A percentile compares a stretch with the other conserved stretches of the same genome.
Evolutionary conservation across 2,113 vertebrate genomes (phyloP).

Genomic region (Ameiurus melas): DNA sequence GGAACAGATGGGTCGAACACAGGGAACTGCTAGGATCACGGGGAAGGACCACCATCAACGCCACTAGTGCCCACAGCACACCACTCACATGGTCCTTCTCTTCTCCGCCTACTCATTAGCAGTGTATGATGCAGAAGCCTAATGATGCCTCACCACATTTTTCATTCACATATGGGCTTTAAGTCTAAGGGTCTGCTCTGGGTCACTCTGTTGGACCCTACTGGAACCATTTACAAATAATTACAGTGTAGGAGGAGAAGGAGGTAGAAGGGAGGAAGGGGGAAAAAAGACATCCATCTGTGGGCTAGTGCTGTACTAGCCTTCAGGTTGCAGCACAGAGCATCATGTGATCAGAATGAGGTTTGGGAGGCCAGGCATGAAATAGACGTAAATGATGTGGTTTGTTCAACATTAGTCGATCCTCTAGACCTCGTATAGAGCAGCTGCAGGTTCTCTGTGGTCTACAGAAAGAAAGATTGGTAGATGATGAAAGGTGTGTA

Average conservation of each 20-base stretch:
- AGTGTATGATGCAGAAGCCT: conserved; percentile 62
- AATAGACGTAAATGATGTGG: conserved; percentile 53
- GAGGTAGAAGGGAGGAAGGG: conserved; percentile 27
- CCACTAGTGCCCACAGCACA: conserved; percentile 68
- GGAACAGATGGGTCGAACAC: conserved; percentile 73
- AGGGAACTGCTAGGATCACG: conserved; percentile 67
- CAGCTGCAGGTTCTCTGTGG: conserved; percentile 39
- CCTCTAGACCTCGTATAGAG: conserved; percentile 27
- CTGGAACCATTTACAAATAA: conserved; percentile 78
- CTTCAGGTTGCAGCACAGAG: conserved; percentile 59
- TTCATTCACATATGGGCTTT: conserved; percentile 67
- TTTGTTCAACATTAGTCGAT: conserved; percentile 50
- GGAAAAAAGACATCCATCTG: conserved; percentile 68
- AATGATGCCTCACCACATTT: conserved; percentile 70
- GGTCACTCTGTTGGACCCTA: conserved; percentile 57
- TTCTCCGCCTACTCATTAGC: conserved; percentile 69
- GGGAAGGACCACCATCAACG: conserved; percentile 76
- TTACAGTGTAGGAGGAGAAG: conserved; percentile 56
- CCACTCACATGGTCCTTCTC: conserved; percentile 63
- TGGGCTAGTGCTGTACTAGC: conserved; percentile 63
- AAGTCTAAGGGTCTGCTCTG: conserved; percentile 63
- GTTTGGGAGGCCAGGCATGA: conserved; percentile 47
- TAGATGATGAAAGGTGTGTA: conserved; percentile 52
- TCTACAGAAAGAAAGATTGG: conserved; percentile 19
- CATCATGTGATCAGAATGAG: conserved; percentile 63